A percentile compares a stretch with the other conserved stretches of the same genome.
phyloP scores from a whole-genome alignment of 2,888 invertebrate genomes.

The Acanthococcus lagerstroemiae region DNA sequence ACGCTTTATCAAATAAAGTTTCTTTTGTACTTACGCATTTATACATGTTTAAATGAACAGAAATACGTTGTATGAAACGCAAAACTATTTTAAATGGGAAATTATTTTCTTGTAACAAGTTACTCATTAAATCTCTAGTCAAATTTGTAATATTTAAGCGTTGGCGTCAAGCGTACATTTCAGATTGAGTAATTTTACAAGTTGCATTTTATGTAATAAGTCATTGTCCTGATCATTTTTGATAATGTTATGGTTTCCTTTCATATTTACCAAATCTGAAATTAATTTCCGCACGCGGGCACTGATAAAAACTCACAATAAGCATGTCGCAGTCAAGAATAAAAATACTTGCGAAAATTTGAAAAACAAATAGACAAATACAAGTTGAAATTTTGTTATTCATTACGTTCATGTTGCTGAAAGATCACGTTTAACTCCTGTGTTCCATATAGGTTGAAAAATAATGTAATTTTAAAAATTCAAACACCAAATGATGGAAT shows the following conservation, averaged over 20 bases:
- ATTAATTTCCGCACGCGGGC: neutral
- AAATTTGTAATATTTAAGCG: neutral
- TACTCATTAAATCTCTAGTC: neutral
- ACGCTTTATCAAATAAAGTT: neutral
- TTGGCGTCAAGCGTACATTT: neutral
- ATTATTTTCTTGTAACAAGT: no score
- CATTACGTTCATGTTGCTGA: no score
- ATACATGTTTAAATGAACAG: neutral
- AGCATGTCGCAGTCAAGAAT: no score
- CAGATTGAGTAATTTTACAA: neutral
- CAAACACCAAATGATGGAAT: no score
- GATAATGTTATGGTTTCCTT: constrained; percentile 16
- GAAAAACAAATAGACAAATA: no score
- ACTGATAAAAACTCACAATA: no score
- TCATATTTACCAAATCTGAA: neutral
- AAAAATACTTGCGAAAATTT: no score
- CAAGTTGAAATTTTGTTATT: no score
- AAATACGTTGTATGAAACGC: neutral
- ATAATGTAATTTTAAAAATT: no score
- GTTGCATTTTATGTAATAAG: neutral
- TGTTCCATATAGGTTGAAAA: no score
- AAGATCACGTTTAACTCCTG: no score
- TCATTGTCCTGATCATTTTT: constrained; percentile 22
- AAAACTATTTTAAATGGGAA: neutral
- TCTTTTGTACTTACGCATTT: neutral